Conservation (phyloP, 2,113 vertebrate species). For the Anhinga anhinga region DNA sequence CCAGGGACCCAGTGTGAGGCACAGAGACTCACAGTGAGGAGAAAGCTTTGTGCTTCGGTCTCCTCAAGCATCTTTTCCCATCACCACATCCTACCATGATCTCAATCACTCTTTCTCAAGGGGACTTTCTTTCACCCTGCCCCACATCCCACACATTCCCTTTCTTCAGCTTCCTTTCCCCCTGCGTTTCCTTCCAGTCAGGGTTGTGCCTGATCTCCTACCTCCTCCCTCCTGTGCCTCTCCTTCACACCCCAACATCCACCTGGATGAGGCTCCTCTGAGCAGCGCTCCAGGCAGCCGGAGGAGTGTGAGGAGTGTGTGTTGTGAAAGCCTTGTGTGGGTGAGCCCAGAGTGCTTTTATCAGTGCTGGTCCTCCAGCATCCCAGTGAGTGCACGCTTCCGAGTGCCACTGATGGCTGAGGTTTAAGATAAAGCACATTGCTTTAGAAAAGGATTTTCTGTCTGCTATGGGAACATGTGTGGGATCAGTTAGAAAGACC, state of each 20-base stretch:
- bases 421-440: not conserved
- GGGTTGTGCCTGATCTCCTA: not conserved
- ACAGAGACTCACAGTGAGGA: not conserved
- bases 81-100: not conserved
- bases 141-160: not conserved
- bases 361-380: not conserved
- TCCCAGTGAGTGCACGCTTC: not conserved
- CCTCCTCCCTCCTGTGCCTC: not conserved
- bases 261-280: not conserved
- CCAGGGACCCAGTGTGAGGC: not conserved
- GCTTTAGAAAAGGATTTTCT: not conserved
- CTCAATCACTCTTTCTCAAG: not conserved
- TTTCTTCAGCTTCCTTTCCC: not conserved
- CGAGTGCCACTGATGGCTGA: not conserved
- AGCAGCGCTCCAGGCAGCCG: not conserved
- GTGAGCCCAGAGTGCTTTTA: not conserved
- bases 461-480: not conserved
- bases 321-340: not conserved
- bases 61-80: not conserved
- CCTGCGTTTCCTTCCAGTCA: not conserved
- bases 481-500: constrained; percentile 30
- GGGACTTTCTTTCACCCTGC: not conserved
- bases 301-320: not conserved
- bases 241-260: not conserved
- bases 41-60: not conserved